These are phyloP conservation scores for Drosophila equinoxialis DNA, from an alignment of 1,140 invertebrate species.

Conservation along the genomic window DNA sequence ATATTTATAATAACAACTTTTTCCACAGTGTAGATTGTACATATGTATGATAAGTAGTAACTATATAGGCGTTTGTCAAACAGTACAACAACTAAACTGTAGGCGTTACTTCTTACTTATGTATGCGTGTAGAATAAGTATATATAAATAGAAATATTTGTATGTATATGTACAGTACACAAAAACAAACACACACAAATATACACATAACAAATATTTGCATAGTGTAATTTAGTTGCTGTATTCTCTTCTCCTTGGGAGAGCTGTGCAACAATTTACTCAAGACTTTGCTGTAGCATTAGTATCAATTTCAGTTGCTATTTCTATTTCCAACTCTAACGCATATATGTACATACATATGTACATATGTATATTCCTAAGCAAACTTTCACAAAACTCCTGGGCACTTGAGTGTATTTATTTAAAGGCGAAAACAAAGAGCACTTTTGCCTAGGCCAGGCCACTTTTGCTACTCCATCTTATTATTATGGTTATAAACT, in stretches of 20 bases:
- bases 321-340: neutral
- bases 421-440: slow-evolving; percentile 68
- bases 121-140: slow-evolving; percentile 21
- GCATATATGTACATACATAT: neutral
- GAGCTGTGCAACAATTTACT: slow-evolving; percentile 49
- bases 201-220: slow-evolving; percentile 67
- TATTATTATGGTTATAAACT: slow-evolving; percentile 73
- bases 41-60: too few species aligned
- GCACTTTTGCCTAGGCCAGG: slow-evolving; percentile 49
- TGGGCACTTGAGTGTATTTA: slow-evolving; percentile 60
- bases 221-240: slow-evolving; percentile 80
- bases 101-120: slow-evolving; percentile 35
- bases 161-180: slow-evolving; percentile 8
- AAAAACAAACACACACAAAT: slow-evolving; percentile 23
- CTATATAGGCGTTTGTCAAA: neutral
- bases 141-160: slow-evolving; percentile 3
- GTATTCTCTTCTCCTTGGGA: slow-evolving; percentile 49
- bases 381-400: slow-evolving; percentile 37
- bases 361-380: slow-evolving; percentile 15
- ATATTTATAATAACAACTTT: neutral
- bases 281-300: slow-evolving; percentile 63
- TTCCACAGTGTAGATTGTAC: neutral
- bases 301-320: slow-evolving; percentile 37
- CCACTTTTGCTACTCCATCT: slow-evolving; percentile 43
- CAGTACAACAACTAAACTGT: slow-evolving; percentile 40